phyloP scores from a whole-genome alignment of 2,113 vertebrate species.

The Indri indri region DNA sequence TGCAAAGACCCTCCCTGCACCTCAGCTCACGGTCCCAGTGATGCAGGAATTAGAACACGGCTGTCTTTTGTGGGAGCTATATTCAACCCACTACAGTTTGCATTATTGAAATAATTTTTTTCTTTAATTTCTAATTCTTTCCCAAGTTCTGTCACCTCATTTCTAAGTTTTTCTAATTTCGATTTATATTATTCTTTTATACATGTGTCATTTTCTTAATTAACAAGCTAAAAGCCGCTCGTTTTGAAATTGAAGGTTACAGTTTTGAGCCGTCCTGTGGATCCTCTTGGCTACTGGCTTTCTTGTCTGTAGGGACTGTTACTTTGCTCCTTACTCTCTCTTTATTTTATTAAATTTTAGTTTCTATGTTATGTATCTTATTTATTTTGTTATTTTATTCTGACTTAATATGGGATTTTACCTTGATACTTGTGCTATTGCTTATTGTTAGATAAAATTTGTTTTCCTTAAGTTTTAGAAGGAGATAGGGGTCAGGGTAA shows the following conservation, averaged over 20 bases:
- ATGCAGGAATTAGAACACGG: not conserved
- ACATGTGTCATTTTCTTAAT: not conserved
- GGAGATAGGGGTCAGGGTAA: not conserved
- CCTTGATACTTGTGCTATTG: not conserved
- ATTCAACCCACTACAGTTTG: not conserved
- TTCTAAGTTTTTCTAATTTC: not conserved
- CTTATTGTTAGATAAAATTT: not conserved
- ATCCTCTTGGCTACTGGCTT: not conserved
- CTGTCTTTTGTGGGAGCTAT: not conserved
- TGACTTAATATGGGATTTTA: not conserved
- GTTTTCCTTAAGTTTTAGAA: not conserved
- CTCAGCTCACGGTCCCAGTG: not conserved
- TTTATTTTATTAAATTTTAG: not conserved
- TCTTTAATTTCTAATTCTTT: not conserved
- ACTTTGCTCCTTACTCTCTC: not conserved
- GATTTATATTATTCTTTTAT: not conserved
- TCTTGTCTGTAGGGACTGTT: not conserved
- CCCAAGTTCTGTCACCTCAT: not conserved
- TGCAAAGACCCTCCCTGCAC: not conserved
- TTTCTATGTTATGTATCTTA: not conserved
- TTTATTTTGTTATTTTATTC: not conserved
- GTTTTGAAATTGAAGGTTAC: not conserved
- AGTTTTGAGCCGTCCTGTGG: not conserved
- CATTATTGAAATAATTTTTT: not conserved
- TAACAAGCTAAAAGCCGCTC: not conserved